A percentile compares a stretch with the other conserved stretches of the same genome.
phyloP scores from a whole-genome alignment of 2,113 vertebrate species.

The Chlamydotis undulata region DNA sequence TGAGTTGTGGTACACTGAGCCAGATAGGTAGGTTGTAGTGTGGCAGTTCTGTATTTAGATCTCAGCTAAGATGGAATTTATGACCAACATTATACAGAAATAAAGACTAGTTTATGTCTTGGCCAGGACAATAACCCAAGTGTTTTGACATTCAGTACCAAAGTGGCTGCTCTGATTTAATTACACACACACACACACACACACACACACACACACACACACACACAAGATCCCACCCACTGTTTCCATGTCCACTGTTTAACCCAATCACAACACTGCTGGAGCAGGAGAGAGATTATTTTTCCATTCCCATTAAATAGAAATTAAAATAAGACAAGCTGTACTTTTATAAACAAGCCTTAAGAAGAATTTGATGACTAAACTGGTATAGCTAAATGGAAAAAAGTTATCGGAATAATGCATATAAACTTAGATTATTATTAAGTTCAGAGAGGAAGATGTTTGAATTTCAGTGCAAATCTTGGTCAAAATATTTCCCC shows the following conservation, averaged over 20 bases:
- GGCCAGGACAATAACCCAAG: not conserved
- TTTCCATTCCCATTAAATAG: slow-evolving; percentile 1
- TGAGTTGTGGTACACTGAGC: not conserved
- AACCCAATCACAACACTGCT: not conserved
- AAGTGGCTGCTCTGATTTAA: not conserved
- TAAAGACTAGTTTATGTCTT: not conserved
- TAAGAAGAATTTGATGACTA: not conserved
- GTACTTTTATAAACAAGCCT: not conserved
- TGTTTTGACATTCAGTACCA: not conserved
- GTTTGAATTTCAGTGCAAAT: not conserved
- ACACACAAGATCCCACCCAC: not conserved
- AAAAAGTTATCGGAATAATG: not conserved
- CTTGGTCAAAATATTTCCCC: not conserved
- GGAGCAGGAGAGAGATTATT: not conserved
- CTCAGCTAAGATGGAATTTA: not conserved
- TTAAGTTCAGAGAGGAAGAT: not conserved
- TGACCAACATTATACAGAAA: not conserved
- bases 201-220: not conserved
- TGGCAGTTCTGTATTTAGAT: not conserved
- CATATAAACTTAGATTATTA: not conserved
- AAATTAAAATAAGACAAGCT: not conserved
- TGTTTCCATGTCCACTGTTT: not conserved
- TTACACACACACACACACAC: not conserved
- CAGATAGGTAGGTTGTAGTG: not conserved
- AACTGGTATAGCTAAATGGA: not conserved